phyloP scores from a whole-genome alignment of 1,140 invertebrate species.

The Drosophila melanogaster region Release_6_plus_ISO1_MT NT_037436.4:3309001-3309500 shows the following conservation, averaged over 20 bases:
- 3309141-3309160: not conserved
- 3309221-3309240: constrained; percentile 13
- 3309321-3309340: not conserved
- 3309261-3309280: not conserved
- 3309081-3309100: constrained; percentile 29
- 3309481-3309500: not conserved
- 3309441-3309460: not conserved
- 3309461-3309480: not conserved
- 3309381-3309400: not conserved
- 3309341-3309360: not conserved
- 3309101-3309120: constrained; percentile 68
- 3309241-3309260: constrained; percentile 13
- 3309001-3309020: constrained; percentile 11
- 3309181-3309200: constrained; percentile 42
- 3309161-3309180: constrained; percentile 21
- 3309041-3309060: constrained; percentile 34
- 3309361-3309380: too few relatives aligned
- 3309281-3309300: too few relatives aligned
- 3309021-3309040: constrained; percentile 35
- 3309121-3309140: constrained; percentile 39
- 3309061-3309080: constrained; percentile 32
- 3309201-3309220: constrained; percentile 42
- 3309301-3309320: too few relatives aligned
- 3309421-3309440: not conserved
- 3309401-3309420: not conserved